phyloP scores from a whole-genome alignment of 2,113 vertebrate genomes.

The Stegostoma tigrinum region DNA sequence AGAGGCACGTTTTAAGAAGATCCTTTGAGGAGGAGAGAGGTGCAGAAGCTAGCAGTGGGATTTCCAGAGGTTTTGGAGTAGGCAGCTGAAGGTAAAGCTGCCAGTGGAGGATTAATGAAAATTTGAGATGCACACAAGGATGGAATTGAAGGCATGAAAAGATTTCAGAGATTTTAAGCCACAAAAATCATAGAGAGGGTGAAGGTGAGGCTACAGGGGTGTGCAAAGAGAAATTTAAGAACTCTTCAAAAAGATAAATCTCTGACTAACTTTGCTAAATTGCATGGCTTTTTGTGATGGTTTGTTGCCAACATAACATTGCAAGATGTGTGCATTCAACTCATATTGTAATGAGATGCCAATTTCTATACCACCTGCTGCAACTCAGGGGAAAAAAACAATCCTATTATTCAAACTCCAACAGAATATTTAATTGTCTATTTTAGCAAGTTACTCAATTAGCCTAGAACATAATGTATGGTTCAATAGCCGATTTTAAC shows the following conservation, averaged over 20 bases:
- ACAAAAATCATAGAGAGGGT: not conserved
- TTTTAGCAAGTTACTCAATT: slow-evolving; percentile 5
- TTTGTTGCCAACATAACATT: slow-evolving; percentile 14
- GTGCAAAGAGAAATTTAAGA: slow-evolving; percentile 50
- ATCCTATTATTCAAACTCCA: not conserved
- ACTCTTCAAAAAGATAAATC: slow-evolving; percentile 54
- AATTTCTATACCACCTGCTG: slow-evolving; percentile 34
- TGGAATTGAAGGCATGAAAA: no score
- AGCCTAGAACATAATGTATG: not conserved
- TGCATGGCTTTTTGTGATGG: slow-evolving; percentile 46
- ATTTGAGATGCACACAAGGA: no score
- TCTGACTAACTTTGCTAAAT: slow-evolving; percentile 55
- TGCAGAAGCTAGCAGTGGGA: no score
- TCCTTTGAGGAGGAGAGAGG: no score
- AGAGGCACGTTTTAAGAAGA: no score
- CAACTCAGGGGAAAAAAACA: not conserved
- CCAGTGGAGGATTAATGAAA: no score
- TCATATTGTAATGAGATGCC: slow-evolving; percentile 35
- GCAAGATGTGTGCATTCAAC: slow-evolving; percentile 39
- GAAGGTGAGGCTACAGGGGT: not conserved
- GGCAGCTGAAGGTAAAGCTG: no score
- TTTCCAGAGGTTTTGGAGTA: no score
- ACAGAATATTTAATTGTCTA: slow-evolving; percentile 13
- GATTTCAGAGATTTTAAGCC: not conserved
- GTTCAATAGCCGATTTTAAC: not conserved